These are phyloP conservation scores for Alosa sapidissima DNA, from an alignment of 2,797 vertebrate species.

Conservation along the genomic window DNA sequence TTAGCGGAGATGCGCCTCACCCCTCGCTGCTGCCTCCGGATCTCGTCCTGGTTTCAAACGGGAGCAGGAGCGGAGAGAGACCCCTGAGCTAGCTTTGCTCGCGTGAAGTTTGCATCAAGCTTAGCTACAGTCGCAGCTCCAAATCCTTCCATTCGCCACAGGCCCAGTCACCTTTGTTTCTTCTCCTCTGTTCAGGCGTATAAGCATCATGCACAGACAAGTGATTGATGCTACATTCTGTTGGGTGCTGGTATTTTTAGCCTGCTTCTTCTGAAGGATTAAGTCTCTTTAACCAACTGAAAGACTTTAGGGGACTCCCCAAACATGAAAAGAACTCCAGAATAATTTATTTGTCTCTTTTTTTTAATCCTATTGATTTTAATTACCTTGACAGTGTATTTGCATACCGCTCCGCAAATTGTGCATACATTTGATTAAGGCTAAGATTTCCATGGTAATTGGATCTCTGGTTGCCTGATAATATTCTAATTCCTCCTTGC, in stretches of 20 bases:
- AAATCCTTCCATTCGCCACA: background rate
- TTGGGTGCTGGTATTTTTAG: slow-evolving; percentile 10
- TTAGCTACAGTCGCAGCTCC: background rate
- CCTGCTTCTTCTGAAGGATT: background rate
- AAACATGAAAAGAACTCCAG: slow-evolving; percentile 41
- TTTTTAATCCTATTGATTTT: slow-evolving; percentile 56
- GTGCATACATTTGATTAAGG: slow-evolving; percentile 49
- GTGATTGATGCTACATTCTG: background rate
- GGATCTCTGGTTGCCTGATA: slow-evolving; percentile 41
- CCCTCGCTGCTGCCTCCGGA: slow-evolving; percentile 40
- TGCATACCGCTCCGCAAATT: slow-evolving; percentile 48
- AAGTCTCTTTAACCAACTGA: slow-evolving; percentile 24
- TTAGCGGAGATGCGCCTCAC: slow-evolving; percentile 39
- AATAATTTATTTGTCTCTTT: slow-evolving; percentile 54
- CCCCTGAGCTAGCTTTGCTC: background rate
- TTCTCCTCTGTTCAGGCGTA: slow-evolving; percentile 15
- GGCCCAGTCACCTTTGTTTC: background rate
- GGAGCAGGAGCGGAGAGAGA: background rate
- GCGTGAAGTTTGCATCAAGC: background rate
- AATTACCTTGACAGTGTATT: slow-evolving; percentile 52
- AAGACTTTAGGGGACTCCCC: slow-evolving; percentile 35
- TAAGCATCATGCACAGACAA: background rate
- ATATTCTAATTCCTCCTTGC: slow-evolving; percentile 40
- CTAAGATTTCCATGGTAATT: slow-evolving; percentile 48
- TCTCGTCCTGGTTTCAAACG: slow-evolving; percentile 9